These are phyloP conservation scores for Pasiphila rectangulata DNA, from an alignment of 2,888 invertebrate genomes.

Conservation along the genomic window DNA sequence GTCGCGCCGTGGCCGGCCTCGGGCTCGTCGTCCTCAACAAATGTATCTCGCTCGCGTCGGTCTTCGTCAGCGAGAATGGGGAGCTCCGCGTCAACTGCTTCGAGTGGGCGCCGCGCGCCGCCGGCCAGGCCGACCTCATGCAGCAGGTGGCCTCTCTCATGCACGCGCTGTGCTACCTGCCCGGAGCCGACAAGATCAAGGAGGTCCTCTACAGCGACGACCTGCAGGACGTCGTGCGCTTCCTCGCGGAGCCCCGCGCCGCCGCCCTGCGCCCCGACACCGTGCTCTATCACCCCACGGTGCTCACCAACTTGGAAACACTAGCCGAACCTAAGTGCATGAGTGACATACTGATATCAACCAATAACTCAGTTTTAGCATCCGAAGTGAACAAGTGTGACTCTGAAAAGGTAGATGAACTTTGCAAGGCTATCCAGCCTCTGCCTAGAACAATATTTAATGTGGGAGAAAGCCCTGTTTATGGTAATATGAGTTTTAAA, in stretches of 20 bases:
- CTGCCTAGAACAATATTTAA: conserved; percentile 54
- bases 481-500: conserved; percentile 60
- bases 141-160: conserved; percentile 59
- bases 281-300: conserved; percentile 71
- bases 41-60: conserved; percentile 52
- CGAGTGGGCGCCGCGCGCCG: conserved; percentile 41
- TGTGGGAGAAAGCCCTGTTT: conserved; percentile 58
- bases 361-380: conserved; percentile 35
- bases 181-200: conserved; percentile 40
- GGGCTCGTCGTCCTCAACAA: conserved; percentile 53
- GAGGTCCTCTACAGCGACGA: conserved; percentile 65
- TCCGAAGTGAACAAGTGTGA: conserved; percentile 68
- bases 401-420: conserved; percentile 67
- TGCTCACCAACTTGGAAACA: conserved; percentile 64
- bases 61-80: conserved; percentile 60
- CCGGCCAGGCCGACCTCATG: conserved; percentile 40
- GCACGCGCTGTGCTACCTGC: conserved; percentile 46
- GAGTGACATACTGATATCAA: conserved; percentile 52
- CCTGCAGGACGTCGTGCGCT: conserved; percentile 57
- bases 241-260: conserved; percentile 60
- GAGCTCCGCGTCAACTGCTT: conserved; percentile 68
- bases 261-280: conserved; percentile 59
- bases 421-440: conserved; percentile 54
- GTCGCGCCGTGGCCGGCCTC: conserved; percentile 52
- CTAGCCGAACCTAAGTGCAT: conserved; percentile 43